These are phyloP conservation scores for Leuciscus waleckii DNA, from an alignment of 2,797 vertebrate species.

Conservation along the genomic window DNA sequence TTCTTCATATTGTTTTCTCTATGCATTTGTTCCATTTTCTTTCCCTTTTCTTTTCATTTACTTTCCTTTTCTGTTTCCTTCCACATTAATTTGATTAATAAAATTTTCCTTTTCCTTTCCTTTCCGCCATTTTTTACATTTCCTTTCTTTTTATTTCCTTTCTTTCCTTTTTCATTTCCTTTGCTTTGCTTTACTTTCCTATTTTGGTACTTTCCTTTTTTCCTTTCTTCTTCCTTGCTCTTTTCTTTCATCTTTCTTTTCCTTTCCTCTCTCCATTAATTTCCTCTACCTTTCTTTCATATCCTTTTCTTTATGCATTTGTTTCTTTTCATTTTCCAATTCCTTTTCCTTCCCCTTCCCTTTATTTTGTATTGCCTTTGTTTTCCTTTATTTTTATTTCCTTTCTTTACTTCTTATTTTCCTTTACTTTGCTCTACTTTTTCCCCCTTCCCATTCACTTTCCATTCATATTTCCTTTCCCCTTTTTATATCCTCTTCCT, in stretches of 20 bases:
- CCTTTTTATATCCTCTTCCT: background rate
- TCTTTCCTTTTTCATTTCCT: slow-evolving; percentile 1
- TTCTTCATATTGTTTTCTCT: background rate
- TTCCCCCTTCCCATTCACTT: slow-evolving; percentile 61
- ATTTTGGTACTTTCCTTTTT: background rate
- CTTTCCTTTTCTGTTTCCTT: background rate
- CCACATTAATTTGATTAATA: slow-evolving; percentile 9
- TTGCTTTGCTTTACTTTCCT: slow-evolving; percentile 63
- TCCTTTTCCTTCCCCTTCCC: slow-evolving; percentile 65
- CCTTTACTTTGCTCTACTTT: no score
- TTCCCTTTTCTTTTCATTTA: slow-evolving; percentile 35
- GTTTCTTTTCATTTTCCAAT: background rate
- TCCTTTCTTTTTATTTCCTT: slow-evolving; percentile 64
- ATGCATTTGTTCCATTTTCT: background rate
- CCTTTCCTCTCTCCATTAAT: background rate
- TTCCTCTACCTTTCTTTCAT: background rate
- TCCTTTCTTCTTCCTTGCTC: background rate
- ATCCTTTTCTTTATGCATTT: background rate
- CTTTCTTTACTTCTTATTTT: background rate
- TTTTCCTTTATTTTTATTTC: background rate
- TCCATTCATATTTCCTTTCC: background rate
- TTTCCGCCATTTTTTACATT: slow-evolving; percentile 58
- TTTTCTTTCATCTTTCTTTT: background rate
- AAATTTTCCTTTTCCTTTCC: background rate
- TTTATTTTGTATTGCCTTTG: background rate